phyloP scores from a whole-genome alignment of 1,140 invertebrate genomes.

The Drosophila subpulchrella region DNA sequence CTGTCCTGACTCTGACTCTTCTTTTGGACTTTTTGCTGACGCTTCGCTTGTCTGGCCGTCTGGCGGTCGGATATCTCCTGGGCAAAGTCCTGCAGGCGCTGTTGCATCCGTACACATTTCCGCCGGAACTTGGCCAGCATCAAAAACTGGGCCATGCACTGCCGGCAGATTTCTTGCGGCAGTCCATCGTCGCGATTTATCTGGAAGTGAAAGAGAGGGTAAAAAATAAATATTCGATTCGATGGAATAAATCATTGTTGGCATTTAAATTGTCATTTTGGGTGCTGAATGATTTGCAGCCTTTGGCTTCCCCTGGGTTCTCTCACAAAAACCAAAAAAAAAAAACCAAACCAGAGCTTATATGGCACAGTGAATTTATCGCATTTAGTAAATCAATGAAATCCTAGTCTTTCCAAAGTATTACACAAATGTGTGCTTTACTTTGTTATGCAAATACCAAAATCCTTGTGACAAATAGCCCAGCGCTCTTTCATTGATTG shows the following conservation, averaged over 20 bases:
- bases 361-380: not conserved
- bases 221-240: slow-evolving; percentile 5
- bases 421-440: not conserved
- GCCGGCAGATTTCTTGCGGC: slow-evolving; percentile 75
- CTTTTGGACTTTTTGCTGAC: slow-evolving; percentile 17
- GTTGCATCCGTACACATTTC: slow-evolving; percentile 73
- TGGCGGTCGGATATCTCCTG: slow-evolving; percentile 50
- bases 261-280: slow-evolving; percentile 6
- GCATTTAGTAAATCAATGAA: slow-evolving; percentile 5
- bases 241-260: slow-evolving; percentile 7
- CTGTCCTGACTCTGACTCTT: not conserved
- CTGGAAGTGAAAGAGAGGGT: slow-evolving; percentile 44
- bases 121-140: slow-evolving; percentile 80
- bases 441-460: not conserved
- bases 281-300: slow-evolving; percentile 5
- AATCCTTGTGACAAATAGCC: not conserved
- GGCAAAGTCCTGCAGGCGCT: slow-evolving; percentile 57
- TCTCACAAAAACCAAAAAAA: not conserved
- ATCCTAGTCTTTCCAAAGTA: not conserved
- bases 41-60: slow-evolving; percentile 19
- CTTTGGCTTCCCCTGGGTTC: not conserved
- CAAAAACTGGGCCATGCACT: slow-evolving; percentile 77
- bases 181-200: slow-evolving; percentile 73
- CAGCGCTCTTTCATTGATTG: not conserved
- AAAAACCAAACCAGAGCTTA: not conserved